Evolutionary conservation across 2,113 vertebrate genomes (phyloP).

Genomic region (Ondatra zibethicus): DNA sequence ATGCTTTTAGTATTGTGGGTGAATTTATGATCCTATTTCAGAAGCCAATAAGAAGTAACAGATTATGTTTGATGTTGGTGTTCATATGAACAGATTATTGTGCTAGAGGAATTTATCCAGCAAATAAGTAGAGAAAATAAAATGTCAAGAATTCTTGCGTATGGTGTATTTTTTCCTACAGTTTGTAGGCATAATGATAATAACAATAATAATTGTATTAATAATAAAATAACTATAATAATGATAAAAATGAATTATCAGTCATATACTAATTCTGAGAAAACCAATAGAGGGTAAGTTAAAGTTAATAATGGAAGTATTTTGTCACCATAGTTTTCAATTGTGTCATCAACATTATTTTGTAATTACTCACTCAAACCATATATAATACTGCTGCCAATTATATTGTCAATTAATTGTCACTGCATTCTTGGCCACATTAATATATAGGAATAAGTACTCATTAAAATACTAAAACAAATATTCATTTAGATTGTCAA

Average conservation of each 20-base stretch:
- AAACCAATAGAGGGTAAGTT: background rate
- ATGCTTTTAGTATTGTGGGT: background rate
- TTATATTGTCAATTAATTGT: background rate
- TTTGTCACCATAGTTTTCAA: background rate
- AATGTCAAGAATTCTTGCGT: background rate
- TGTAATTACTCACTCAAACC: background rate
- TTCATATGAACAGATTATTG: background rate
- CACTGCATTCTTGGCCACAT: background rate
- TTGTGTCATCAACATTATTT: background rate
- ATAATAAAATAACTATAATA: background rate
- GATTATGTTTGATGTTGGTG: conserved; percentile 12
- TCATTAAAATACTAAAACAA: background rate
- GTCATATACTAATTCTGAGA: background rate
- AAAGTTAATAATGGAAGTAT: background rate
- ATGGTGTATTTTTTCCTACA: background rate
- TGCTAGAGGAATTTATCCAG: background rate
- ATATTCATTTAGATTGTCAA: background rate
- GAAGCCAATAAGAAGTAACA: conserved; percentile 34
- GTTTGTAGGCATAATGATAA: background rate
- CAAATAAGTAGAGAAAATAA: conserved; percentile 36
- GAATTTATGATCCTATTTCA: conserved; percentile 40
- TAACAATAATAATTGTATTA: too few species aligned
- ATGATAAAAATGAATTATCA: background rate
- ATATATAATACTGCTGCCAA: background rate
- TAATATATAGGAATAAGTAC: background rate